Evolutionary conservation across 2,113 vertebrate genomes (phyloP), one percentile per base, ranked within the genome.

Genomic region (Pelodiscus sinensis): DNA sequence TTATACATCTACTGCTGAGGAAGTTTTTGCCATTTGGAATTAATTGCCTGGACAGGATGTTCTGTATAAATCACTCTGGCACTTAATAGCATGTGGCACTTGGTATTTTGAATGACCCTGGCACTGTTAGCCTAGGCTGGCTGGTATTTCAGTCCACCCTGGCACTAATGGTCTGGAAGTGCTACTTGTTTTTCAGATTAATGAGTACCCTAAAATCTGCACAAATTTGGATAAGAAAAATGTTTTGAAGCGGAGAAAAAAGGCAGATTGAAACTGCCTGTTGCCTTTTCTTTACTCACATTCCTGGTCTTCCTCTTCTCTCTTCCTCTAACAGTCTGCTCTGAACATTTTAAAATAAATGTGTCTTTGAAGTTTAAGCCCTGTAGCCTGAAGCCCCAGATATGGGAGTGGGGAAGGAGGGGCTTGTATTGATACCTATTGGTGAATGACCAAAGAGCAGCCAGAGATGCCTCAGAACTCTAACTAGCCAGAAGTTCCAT

Each of bases 11-110:
- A 87, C 79, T 91, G 94, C 79, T 94, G 97, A 97, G 84, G 97
- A 97, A 96, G 93, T 93, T 95, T 96, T 97, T 98, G 96, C 98
- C 98, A 96, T 97, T 98, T 98, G 98, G 98, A 98, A 98, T 97
- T 97, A 13, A 1, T 95, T 95, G 92, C 93, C 95, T 97, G 97
- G 97, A 97, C 97, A 98, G 97, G 97, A 97, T 97, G 98, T 97
- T 98, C 97, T 95, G 96, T 98, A n/a, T 97, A 98, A 97, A 98
- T 97, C 97, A 97, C 97, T 95, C 98, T 97, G 97, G 98, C 98
- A 98, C 88, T n/a, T 96, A 96, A 97, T 95, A 97, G 95, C 91
- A 92, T 90, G 91, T 24, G 24, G 65, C 13, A 90, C 97, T 96
- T 97, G 97, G 96, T 97, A 90, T 97, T 97, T 94, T 79, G 60